Evolutionary conservation across 1,140 invertebrate genomes (phyloP).

Genomic region (Eupristina koningsbergeri): DNA sequence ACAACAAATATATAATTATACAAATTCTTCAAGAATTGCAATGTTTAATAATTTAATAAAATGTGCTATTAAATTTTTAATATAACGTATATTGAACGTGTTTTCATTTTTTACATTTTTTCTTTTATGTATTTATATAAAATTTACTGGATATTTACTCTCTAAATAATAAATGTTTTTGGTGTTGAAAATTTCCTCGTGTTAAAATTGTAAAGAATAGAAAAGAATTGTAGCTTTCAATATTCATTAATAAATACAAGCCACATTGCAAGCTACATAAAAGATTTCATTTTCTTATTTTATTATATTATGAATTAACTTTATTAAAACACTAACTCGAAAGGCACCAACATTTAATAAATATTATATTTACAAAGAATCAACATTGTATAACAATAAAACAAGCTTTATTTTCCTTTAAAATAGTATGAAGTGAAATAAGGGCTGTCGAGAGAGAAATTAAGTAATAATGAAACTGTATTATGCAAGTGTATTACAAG

Average conservation of each 20-base stretch:
- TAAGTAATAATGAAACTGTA: not conserved
- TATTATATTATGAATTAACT: not conserved
- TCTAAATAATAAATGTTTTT: not conserved
- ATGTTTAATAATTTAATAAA: not conserved
- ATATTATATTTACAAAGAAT: not conserved
- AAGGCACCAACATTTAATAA: not conserved
- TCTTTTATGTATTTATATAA: not conserved
- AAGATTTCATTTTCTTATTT: not conserved
- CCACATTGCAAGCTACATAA: not conserved
- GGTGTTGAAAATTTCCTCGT: not conserved
- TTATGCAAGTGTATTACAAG: not conserved
- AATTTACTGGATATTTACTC: not conserved
- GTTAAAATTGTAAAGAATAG: not conserved
- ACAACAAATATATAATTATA: not conserved
- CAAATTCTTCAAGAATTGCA: not conserved
- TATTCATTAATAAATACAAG: not conserved
- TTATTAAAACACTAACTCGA: not conserved
- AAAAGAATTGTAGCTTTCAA: not conserved
- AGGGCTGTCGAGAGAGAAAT: not conserved
- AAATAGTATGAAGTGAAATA: not conserved
- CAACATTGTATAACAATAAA: not conserved
- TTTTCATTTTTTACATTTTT: not conserved
- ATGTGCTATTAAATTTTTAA: not conserved
- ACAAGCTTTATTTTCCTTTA: not conserved
- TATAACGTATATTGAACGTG: not conserved